Percentiles rank a stretch among this genome's conserved stretches.
These are phyloP conservation scores for Lithobius niger DNA, from an alignment of 1,140 invertebrate species.

Conservation along the genomic window DNA sequence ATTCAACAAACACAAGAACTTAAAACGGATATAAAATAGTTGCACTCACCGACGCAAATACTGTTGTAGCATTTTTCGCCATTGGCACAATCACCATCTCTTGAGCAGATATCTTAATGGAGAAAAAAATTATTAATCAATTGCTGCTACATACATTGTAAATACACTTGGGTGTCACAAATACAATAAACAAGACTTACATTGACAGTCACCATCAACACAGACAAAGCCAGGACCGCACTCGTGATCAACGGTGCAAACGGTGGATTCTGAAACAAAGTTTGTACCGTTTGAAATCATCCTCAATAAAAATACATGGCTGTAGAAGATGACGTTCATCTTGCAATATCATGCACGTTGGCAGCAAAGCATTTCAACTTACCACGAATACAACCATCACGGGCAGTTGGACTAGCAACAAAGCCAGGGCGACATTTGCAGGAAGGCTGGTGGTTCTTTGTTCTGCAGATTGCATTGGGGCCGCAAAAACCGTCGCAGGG, in stretches of 20 bases:
- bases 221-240: constrained; percentile 57
- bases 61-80: constrained; percentile 65
- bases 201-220: constrained; percentile 63
- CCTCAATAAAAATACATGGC: not conserved
- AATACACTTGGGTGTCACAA: not conserved
- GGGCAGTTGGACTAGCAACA: constrained; percentile 40
- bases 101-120: constrained; percentile 52
- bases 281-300: no score
- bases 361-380: constrained; percentile 23
- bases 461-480: constrained; percentile 57
- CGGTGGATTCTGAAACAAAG: constrained; percentile 17
- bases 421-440: constrained; percentile 62
- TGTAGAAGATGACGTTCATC: not conserved
- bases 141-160: not conserved
- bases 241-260: constrained; percentile 55
- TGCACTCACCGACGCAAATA: constrained; percentile 29
- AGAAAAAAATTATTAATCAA: not conserved
- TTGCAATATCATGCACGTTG: not conserved
- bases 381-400: constrained; percentile 55
- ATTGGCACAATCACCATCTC: constrained; percentile 56
- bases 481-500: constrained; percentile 52
- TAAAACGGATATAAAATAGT: not conserved
- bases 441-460: constrained; percentile 53
- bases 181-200: constrained; percentile 23
- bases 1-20: no score